Conservation (phyloP, 2,113 vertebrate species). For the Casuarius casuarius region DNA sequence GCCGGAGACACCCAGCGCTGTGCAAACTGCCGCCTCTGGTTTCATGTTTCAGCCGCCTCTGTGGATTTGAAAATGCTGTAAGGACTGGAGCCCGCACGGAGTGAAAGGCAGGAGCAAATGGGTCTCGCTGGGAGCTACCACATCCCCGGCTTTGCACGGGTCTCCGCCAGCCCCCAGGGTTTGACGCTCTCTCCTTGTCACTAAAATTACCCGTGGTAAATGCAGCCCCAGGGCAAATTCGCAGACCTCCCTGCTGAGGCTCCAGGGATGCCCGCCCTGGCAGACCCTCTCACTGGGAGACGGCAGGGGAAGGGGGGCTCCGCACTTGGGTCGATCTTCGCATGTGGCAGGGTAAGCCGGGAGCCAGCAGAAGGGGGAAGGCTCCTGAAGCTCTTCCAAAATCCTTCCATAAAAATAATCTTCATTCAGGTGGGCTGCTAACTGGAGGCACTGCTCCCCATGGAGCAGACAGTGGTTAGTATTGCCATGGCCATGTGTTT, state of each 20-base stretch:
- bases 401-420: background rate
- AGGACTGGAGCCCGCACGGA: background rate
- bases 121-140: background rate
- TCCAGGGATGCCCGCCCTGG: accelerated
- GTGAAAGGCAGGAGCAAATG: constrained; percentile 55
- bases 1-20: constrained; percentile 61
- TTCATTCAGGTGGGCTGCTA: background rate
- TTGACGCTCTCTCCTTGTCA: background rate
- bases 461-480: background rate
- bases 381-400: background rate
- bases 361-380: background rate
- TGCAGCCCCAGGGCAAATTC: background rate
- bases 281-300: accelerated
- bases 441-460: background rate
- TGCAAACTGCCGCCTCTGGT: constrained; percentile 27
- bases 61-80: constrained; percentile 28
- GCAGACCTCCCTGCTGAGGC: background rate
- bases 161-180: background rate
- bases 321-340: accelerated
- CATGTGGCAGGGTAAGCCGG: background rate
- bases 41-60: constrained; percentile 65
- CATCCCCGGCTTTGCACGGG: background rate
- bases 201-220: background rate
- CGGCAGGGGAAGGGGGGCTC: no score
- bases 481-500: background rate